These are phyloP conservation scores for Emys orbicularis DNA, from an alignment of 2,797 vertebrate genomes.

Conservation along the genomic window DNA sequence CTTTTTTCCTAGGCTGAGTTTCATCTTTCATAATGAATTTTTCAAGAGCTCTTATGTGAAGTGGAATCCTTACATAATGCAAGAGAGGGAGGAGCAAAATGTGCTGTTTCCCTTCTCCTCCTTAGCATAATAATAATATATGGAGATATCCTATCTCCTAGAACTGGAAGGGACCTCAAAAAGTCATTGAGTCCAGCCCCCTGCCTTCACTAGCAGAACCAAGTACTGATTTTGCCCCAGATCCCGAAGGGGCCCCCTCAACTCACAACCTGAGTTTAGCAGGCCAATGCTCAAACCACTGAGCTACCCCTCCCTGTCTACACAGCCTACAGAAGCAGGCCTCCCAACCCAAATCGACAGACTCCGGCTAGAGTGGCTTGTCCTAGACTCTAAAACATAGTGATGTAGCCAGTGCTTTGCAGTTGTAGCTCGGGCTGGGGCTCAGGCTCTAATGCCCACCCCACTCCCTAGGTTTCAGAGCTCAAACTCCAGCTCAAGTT, in stretches of 20 bases:
- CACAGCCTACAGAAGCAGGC: background rate
- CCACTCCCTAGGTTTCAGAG: background rate
- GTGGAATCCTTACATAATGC: background rate
- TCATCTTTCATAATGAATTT: background rate
- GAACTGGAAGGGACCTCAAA: too few relatives aligned
- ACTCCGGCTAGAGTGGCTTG: background rate
- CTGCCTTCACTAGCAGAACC: too few relatives aligned
- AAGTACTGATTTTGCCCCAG: too few relatives aligned
- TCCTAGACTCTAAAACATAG: background rate
- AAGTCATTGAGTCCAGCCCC: too few relatives aligned
- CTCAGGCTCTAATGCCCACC: background rate
- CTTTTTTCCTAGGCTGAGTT: background rate
- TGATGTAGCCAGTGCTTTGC: background rate
- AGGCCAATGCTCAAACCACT: too few relatives aligned
- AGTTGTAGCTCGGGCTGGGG: background rate
- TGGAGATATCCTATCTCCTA: too few relatives aligned
- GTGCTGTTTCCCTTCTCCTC: background rate
- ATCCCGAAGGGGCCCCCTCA: too few relatives aligned
- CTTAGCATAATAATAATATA: background rate
- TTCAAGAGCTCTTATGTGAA: slow-evolving; percentile 24
- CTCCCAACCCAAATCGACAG: background rate
- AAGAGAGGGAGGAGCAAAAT: background rate
- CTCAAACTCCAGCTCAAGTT: background rate
- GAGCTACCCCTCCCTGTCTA: background rate
- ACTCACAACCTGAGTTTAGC: too few relatives aligned